Percentiles rank a stretch among this genome's conserved stretches.
These are phyloP conservation scores for Aelia acuminata DNA, from an alignment of 2,888 invertebrate genomes.

Conservation along the genomic window DNA sequence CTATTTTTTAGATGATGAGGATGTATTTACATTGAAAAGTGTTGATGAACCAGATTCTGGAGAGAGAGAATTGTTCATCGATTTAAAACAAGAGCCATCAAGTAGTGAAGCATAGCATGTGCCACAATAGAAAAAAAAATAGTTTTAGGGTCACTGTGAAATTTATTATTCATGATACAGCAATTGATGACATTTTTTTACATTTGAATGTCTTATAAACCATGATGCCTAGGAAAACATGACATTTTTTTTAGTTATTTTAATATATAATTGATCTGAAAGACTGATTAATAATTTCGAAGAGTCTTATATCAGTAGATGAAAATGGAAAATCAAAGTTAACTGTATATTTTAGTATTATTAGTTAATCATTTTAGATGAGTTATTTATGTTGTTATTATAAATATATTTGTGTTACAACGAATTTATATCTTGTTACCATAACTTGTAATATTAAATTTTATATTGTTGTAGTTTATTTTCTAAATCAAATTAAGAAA, in stretches of 20 bases:
- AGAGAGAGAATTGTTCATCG: conserved; percentile 4
- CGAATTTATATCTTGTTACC: background rate
- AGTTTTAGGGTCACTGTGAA: background rate
- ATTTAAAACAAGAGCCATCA: conserved; percentile 44
- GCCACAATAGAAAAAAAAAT: background rate
- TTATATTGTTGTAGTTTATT: background rate
- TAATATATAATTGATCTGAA: background rate
- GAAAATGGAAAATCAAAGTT: background rate
- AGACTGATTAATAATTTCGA: conserved; percentile 3
- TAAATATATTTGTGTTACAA: conserved; percentile 1
- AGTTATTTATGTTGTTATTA: conserved; percentile 6
- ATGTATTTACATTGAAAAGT: conserved; percentile 38
- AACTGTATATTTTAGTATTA: background rate
- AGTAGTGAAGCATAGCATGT: conserved; percentile 51
- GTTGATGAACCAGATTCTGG: conserved; percentile 45
- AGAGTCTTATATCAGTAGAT: conserved; percentile 29
- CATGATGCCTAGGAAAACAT: conserved; percentile 14
- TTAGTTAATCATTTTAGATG: background rate
- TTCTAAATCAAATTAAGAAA: background rate
- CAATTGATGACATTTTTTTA: conserved; percentile 8
- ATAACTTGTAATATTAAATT: background rate
- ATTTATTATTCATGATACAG: background rate
- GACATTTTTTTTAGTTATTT: conserved; percentile 15
- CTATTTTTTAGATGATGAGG: conserved; percentile 44
- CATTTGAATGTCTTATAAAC: background rate